phyloP scores from a whole-genome alignment of 1,140 invertebrate genomes.

The Caerostris extrusa region DNA sequence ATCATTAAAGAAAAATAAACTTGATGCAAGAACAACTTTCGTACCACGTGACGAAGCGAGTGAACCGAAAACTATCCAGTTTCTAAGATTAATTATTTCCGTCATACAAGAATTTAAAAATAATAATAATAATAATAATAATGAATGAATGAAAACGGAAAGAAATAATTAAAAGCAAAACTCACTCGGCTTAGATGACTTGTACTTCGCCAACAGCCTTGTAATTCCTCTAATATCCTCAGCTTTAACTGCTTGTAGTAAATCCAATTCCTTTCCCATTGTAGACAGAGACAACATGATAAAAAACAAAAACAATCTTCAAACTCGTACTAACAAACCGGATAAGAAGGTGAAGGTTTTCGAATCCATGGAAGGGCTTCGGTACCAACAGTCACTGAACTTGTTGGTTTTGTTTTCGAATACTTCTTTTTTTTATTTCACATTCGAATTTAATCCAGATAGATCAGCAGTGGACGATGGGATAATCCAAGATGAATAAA shows the following conservation, averaged over 20 bases:
- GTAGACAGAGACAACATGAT: constrained; percentile 69
- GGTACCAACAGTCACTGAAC: constrained; percentile 66
- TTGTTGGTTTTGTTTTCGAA: neutral
- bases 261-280: constrained; percentile 75
- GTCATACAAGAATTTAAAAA: neutral
- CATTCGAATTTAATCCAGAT: constrained; percentile 37
- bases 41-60: neutral
- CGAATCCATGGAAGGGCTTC: constrained; percentile 63
- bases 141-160: neutral
- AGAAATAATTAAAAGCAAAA: neutral
- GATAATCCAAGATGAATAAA: neutral
- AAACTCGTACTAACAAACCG: constrained; percentile 36
- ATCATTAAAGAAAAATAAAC: neutral
- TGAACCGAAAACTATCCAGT: neutral
- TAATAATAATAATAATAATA: neutral
- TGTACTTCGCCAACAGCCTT: constrained; percentile 67
- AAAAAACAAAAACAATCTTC: constrained; percentile 20
- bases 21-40: neutral
- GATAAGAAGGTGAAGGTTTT: constrained; percentile 41
- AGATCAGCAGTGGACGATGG: neutral
- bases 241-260: constrained; percentile 73
- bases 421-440: neutral
- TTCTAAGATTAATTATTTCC: neutral
- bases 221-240: constrained; percentile 74
- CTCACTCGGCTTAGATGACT: constrained; percentile 77